These are phyloP conservation scores for Mastomys natalensis DNA, from an alignment of 2,113 vertebrate species.

Conservation along the genomic window DNA sequence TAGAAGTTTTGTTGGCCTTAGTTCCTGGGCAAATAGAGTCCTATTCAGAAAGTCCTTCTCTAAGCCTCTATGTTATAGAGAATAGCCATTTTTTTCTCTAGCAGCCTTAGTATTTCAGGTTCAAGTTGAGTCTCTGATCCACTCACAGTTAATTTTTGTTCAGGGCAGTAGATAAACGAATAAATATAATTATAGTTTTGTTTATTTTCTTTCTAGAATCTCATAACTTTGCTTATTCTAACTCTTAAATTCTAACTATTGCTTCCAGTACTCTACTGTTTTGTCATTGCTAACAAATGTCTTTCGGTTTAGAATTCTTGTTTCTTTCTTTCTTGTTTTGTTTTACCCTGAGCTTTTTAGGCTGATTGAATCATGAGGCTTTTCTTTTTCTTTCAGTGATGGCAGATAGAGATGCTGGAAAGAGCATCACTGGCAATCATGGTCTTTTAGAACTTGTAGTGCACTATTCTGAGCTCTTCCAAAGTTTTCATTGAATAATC, in stretches of 20 bases:
- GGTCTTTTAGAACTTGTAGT: not conserved
- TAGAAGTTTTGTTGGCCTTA: not conserved
- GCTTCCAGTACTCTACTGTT: not conserved
- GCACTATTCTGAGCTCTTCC: not conserved
- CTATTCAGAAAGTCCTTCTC: not conserved
- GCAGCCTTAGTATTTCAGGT: not conserved
- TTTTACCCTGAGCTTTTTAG: not conserved
- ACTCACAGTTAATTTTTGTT: not conserved
- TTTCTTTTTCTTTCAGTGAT: not conserved
- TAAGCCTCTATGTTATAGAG: not conserved
- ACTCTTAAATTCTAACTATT: not conserved
- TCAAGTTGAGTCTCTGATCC: not conserved
- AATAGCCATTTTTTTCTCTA: not conserved
- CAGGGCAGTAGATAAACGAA: no score
- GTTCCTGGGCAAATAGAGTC: not conserved
- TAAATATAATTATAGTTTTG: not conserved
- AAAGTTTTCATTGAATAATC: not conserved
- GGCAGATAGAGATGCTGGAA: not conserved
- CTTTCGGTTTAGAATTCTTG: not conserved
- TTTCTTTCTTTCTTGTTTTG: not conserved
- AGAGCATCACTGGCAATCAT: not conserved
- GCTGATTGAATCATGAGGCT: not conserved
- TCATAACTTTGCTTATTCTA: not conserved
- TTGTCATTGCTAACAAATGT: not conserved
- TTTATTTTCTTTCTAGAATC: not conserved